Evolutionary conservation across 2,113 vertebrate genomes (phyloP).

Genomic region (Ophthalmolycus amberensis): DNA sequence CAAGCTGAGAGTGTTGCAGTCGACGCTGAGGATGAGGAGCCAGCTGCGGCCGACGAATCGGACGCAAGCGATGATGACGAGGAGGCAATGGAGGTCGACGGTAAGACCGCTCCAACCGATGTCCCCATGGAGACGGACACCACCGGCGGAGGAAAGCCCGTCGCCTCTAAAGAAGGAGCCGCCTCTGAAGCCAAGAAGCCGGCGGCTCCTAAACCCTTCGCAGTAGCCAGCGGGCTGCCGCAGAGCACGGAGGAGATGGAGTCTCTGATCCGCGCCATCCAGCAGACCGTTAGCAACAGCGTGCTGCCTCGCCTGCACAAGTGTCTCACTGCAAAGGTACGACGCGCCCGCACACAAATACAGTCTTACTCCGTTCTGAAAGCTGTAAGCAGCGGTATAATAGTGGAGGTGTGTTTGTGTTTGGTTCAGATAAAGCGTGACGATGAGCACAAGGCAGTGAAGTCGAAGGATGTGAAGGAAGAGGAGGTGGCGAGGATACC

Average conservation of each 20-base stretch:
- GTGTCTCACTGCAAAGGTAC: slow-evolving; percentile 93
- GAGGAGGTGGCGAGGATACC: slow-evolving; percentile 94
- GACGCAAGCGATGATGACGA: slow-evolving; percentile 76
- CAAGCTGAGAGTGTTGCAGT: slow-evolving; percentile 46
- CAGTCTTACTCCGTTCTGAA: not conserved
- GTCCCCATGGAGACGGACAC: slow-evolving; percentile 78
- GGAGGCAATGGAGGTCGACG: slow-evolving; percentile 68
- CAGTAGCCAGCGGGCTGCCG: slow-evolving; percentile 83
- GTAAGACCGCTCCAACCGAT: not conserved
- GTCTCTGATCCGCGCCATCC: slow-evolving; percentile 87
- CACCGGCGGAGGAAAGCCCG: slow-evolving; percentile 9
- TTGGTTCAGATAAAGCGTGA: slow-evolving; percentile 89
- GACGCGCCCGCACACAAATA: not conserved
- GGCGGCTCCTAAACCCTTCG: slow-evolving; percentile 11
- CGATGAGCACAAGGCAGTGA: slow-evolving; percentile 93
- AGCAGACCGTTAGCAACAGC: slow-evolving; percentile 85
- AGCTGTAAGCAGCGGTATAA: fast-evolving
- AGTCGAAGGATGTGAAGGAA: slow-evolving; percentile 91
- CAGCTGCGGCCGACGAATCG: slow-evolving; percentile 70
- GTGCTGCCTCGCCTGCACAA: slow-evolving; percentile 93
- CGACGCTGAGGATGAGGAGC: slow-evolving; percentile 19
- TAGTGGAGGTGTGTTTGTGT: not conserved
- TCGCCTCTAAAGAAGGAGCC: slow-evolving; percentile 5
- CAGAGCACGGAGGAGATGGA: slow-evolving; percentile 88
- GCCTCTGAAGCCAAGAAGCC: not conserved